Evolutionary conservation across 2,113 vertebrate genomes (phyloP).

Genomic region (Rhinopithecus roxellana): DNA sequence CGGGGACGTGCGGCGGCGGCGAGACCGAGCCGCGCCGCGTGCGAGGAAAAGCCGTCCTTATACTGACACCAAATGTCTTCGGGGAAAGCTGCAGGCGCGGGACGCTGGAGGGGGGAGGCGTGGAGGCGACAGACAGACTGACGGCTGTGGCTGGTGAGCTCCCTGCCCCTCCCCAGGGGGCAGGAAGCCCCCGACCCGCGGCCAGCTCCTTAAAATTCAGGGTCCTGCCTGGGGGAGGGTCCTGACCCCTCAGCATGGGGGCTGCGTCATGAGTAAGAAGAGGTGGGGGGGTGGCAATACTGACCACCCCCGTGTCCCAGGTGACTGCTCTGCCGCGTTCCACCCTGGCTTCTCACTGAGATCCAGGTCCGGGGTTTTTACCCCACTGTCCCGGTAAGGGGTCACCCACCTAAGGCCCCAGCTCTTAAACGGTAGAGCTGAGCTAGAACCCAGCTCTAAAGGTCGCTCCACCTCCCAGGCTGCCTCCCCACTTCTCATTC

Average conservation of each 20-base stretch:
- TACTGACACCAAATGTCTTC: slow-evolving; percentile 81
- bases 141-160: slow-evolving; percentile 16
- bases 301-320: neutral
- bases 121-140: slow-evolving; percentile 66
- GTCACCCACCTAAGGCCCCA: neutral
- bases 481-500: neutral
- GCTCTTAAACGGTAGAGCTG: neutral
- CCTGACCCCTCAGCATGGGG: neutral
- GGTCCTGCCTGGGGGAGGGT: neutral
- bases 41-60: slow-evolving; percentile 78
- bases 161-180: neutral
- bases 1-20: slow-evolving; percentile 76
- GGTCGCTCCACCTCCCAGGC: neutral
- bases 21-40: slow-evolving; percentile 73
- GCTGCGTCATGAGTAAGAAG: slow-evolving; percentile 40
- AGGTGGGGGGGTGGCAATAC: neutral
- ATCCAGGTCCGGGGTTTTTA: neutral
- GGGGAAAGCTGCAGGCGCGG: slow-evolving; percentile 79
- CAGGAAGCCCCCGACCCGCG: neutral
- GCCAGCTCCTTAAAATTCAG: neutral
- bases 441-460: neutral
- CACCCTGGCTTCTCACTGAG: neutral
- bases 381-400: neutral
- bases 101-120: slow-evolving; percentile 65
- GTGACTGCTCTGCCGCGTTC: neutral